Conservation (phyloP, 2,888 invertebrate genomes). For the Pristionchus japonicus region DNA sequence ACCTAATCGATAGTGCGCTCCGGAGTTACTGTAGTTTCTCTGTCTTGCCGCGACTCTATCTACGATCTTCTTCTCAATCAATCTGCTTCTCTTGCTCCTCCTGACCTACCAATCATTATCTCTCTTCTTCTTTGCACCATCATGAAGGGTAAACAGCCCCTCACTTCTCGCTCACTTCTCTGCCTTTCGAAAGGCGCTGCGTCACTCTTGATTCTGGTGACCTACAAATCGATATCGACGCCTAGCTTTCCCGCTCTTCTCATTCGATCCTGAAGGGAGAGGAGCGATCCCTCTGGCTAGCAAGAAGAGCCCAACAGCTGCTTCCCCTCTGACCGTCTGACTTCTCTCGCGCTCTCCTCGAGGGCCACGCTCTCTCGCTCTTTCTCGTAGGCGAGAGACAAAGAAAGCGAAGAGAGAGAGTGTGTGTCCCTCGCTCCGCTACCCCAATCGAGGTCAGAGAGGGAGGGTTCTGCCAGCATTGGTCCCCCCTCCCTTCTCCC, state of each 20-base stretch:
- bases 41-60: too few species aligned
- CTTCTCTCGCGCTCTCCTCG: background rate
- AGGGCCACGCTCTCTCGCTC: background rate
- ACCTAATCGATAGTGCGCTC: background rate
- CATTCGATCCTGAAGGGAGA: background rate
- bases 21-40: background rate
- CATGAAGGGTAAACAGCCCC: too few species aligned
- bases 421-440: background rate
- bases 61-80: too few species aligned
- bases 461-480: background rate
- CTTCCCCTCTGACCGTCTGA: background rate
- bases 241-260: background rate
- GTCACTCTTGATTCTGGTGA: too few species aligned
- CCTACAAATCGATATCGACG: background rate
- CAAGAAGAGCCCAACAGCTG: background rate
- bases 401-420: background rate
- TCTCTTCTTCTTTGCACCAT: background rate
- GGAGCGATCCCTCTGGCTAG: background rate
- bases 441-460: conserved; percentile 28
- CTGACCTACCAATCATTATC: too few species aligned
- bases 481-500: background rate
- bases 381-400: background rate
- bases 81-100: too few species aligned
- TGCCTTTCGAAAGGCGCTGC: background rate
- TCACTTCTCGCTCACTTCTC: too few species aligned